Evolutionary conservation across 2,113 vertebrate genomes (phyloP).

Genomic region (Acanthochromis polyacanthus): DNA sequence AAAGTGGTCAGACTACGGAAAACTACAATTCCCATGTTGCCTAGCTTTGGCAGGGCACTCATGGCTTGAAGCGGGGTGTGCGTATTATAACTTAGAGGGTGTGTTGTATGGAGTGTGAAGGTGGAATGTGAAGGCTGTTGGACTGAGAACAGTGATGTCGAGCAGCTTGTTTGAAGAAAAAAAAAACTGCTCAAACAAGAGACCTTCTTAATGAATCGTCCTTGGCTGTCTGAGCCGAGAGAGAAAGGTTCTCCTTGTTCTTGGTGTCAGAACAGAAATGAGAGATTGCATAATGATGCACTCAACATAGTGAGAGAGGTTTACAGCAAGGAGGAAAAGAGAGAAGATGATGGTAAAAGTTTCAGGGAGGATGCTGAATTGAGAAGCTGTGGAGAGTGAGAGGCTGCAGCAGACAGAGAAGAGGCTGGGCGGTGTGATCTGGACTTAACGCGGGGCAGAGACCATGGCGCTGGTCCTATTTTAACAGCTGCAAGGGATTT

Average conservation of each 20-base stretch:
- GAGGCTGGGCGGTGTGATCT: conserved; percentile 54
- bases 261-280: conserved; percentile 23
- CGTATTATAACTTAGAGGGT: conserved; percentile 31
- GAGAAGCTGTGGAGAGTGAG: conserved; percentile 31
- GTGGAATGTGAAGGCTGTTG: conserved; percentile 48
- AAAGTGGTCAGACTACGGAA: conserved; percentile 67
- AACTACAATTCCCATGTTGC: conserved; percentile 81
- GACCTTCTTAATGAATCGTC: conserved; percentile 71
- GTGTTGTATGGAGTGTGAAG: conserved; percentile 49
- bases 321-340: background rate
- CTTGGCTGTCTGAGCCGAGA: conserved; percentile 64
- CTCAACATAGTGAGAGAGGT: conserved; percentile 30
- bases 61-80: conserved; percentile 28
- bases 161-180: conserved; percentile 37
- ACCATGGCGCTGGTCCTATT: conserved; percentile 75
- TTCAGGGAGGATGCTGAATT: conserved; percentile 23
- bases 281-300: conserved; percentile 30
- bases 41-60: conserved; percentile 63
- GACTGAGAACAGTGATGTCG: conserved; percentile 39
- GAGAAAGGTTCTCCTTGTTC: conserved; percentile 48
- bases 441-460: conserved; percentile 70
- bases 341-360: conserved; percentile 23
- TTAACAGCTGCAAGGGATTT: conserved; percentile 86
- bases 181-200: conserved; percentile 15
- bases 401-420: conserved; percentile 41